Evolutionary conservation across 2,113 vertebrate species (phyloP), one percentile per base, ranked within the genome.

Genomic region (Xiphophorus hellerii): DNA sequence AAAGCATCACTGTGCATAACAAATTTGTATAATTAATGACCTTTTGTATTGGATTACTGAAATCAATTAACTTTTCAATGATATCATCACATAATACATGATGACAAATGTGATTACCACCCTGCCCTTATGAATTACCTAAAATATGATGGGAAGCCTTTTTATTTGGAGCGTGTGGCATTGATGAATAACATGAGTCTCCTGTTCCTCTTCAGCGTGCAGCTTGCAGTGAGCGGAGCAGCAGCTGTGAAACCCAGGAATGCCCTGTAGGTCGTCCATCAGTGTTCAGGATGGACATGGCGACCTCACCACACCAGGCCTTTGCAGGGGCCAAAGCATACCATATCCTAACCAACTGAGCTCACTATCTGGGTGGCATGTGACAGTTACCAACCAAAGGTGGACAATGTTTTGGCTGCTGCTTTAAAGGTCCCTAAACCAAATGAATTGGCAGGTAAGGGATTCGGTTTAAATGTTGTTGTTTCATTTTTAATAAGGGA

Each of bases 171-270:
- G 8, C 13, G 37, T 71, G 61, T 71, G 39, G 17, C 20, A 3
- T 37, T 60, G 51, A 29, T 51, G 11, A 58, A 70, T 35, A 84
- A 66, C n/a, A n/a, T 69, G 20, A 6, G 54, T 71, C 62, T 9
- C 61, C 69, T 71, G 17, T 88, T 48, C 84, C 80, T 86, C 28
- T 64, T 64, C 88, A 95, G 94, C 91, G 8, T 95, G 94, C 81
- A 94, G 93, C 87, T 71, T 95, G 84, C 94, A 95, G 90, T 95
- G 73, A 90, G 25, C 28, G 2, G 1, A 37, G 62, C 80, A 62
- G 73, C 71, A 29, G 62, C 65, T 67, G 76, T 22, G 54, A 58
- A 77, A 78, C 73, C 31, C 66, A 22, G 60, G 35, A 48, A 79
- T 51, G 27, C 17, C 71, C 64, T 22, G 11, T 39, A 27, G 60